These are phyloP conservation scores for Pollenia griseotomentosa DNA, from an alignment of 2,888 invertebrate species.

Conservation along the genomic window DNA sequence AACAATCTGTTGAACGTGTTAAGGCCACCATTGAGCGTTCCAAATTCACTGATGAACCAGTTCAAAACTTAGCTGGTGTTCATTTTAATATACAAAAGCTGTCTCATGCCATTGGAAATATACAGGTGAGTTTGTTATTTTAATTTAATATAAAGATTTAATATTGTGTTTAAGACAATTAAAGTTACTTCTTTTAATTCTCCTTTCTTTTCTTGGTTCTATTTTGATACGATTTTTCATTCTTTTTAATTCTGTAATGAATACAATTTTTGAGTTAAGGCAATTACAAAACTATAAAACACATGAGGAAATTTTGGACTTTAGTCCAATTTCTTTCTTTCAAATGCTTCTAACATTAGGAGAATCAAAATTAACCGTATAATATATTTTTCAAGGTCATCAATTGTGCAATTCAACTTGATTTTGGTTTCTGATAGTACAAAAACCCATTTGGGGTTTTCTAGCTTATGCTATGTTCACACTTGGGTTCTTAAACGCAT, in stretches of 20 bases:
- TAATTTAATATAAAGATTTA: background rate
- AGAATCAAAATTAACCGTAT: no score
- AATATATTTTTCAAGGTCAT: no score
- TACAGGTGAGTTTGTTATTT: slow-evolving; percentile 87
- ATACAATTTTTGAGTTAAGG: no score
- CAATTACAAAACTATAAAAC: background rate
- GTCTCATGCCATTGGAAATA: slow-evolving; percentile 89
- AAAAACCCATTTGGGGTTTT: no score
- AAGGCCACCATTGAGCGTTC: slow-evolving; percentile 90
- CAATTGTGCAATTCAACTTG: no score
- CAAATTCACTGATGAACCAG: slow-evolving; percentile 91
- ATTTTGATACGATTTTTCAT: no score
- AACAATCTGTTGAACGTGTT: slow-evolving; percentile 91
- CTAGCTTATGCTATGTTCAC: no score
- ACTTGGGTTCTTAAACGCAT: no score
- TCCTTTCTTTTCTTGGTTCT: background rate
- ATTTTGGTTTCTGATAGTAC: no score
- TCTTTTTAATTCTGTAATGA: no score
- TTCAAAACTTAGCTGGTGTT: slow-evolving; percentile 91
- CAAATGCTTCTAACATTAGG: no score
- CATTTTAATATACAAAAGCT: slow-evolving; percentile 93
- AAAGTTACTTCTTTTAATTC: background rate
- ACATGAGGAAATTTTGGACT: background rate
- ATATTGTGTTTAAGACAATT: background rate
- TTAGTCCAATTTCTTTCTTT: background rate